Base-by-base conservation (phyloP, 35 echinoderm and acorn worm species). In the Apostichopus japonicus region DNA sequence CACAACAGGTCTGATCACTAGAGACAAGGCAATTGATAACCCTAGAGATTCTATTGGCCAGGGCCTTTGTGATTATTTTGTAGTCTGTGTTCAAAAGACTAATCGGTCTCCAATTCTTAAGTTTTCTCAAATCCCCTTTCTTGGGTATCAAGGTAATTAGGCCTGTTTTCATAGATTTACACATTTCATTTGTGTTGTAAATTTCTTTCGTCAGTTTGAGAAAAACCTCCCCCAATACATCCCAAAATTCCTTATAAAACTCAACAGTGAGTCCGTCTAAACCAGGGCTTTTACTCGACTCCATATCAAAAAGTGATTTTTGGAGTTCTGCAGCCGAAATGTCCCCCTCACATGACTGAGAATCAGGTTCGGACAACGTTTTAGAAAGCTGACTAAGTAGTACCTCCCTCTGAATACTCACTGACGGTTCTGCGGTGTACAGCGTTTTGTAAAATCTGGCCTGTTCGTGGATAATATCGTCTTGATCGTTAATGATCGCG, bases 1-100 rank as follows among this genome's bases (percentile, higher is more conserved):
- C 57, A 61, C 87, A 96, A 51, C 92, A 93, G 44, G 77, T 96
- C 87, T 96, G 87, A 19, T 96, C 95, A 8, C 80, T 7, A 8
- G 84, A 86, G 55, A 96, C 52, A 6, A 96, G 90, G 5, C 62
- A 83, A 2, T 54, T 23, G 16, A 95, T 90, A 51, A 95, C 87
- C 19, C 86, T 90, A n/a, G 78, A 44, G 5, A 95, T 75, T 87
- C 90, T 54, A 57, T 55, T 88, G 8, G 92, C 84, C 7, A 88
- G 21, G 15, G 83, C 56, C 25, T 93, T 87, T 4, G 83, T 77
- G 10, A 87, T 62, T 61, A 93, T 93, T 93, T 93, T 88, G 15
- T 79, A 93, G 25, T 93, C 92, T 0, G 56, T 25, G 63, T 88
- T 93, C 5, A 93, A 23, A 9, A 93, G 92, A 54, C 81, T 93